These are phyloP conservation scores for Arctopsyche grandis DNA, from an alignment of 1,140 invertebrate species.

Conservation along the genomic window DNA sequence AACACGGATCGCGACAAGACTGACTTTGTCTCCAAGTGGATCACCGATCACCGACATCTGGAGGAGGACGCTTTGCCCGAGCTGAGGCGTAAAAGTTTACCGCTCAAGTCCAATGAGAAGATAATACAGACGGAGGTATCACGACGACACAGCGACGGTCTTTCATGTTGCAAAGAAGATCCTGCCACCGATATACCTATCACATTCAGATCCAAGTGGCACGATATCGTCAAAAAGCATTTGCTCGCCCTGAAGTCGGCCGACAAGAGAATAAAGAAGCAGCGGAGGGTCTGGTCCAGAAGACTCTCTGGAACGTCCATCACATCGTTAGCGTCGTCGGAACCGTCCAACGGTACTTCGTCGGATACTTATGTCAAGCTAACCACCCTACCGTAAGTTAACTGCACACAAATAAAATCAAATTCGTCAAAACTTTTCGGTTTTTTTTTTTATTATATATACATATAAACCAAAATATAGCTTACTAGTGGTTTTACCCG, in stretches of 20 bases:
- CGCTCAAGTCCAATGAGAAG: constrained; percentile 64
- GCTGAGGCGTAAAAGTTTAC: constrained; percentile 64
- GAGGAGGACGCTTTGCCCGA: constrained; percentile 61
- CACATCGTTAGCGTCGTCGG: constrained; percentile 55
- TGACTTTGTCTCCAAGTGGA: constrained; percentile 66
- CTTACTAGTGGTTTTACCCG: no score
- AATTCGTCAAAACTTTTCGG: neutral
- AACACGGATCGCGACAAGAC: constrained; percentile 67
- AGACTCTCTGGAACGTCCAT: constrained; percentile 65
- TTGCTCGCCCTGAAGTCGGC: constrained; percentile 66
- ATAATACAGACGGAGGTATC: constrained; percentile 65
- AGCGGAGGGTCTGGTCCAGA: constrained; percentile 69
- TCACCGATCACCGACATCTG: constrained; percentile 64
- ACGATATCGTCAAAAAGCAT: constrained; percentile 67
- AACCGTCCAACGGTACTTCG: constrained; percentile 50
- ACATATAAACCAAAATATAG: no score
- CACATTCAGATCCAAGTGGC: constrained; percentile 67
- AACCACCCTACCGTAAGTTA: constrained; percentile 64
- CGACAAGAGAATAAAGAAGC: constrained; percentile 67
- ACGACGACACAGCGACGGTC: constrained; percentile 67
- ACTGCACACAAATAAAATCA: neutral
- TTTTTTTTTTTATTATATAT: no score
- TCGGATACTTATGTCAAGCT: constrained; percentile 64
- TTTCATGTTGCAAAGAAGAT: constrained; percentile 68
- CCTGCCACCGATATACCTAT: constrained; percentile 60